Conservation (phyloP, 1,140 invertebrate species). For the Orchesella cincta region DNA sequence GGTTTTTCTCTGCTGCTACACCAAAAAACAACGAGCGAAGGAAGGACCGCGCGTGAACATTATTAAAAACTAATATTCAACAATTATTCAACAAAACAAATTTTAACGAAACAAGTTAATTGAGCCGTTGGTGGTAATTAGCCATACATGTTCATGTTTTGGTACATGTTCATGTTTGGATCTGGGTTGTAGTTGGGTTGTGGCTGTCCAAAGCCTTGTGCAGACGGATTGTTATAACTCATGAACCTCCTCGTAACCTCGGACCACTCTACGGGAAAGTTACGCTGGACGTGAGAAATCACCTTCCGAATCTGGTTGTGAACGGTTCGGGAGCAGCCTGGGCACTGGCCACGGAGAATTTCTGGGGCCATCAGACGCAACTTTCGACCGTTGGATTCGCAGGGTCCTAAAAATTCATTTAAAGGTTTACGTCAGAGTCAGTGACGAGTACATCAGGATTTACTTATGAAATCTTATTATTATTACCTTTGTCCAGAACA, state of each 20-base stretch:
- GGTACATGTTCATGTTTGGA: too few relatives aligned
- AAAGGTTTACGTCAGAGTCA: neutral
- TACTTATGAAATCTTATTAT: neutral
- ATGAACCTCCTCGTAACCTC: slow-evolving; percentile 49
- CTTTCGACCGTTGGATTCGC: slow-evolving; percentile 26
- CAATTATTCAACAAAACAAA: too few relatives aligned
- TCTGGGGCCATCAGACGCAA: slow-evolving; percentile 46
- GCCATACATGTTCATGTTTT: too few relatives aligned
- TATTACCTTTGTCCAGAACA: slow-evolving; percentile 49
- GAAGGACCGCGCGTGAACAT: too few relatives aligned
- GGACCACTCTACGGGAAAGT: slow-evolving; percentile 50
- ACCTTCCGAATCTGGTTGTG: slow-evolving; percentile 47
- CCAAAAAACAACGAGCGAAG: too few relatives aligned
- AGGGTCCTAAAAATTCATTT: neutral
- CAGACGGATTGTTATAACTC: slow-evolving; percentile 27
- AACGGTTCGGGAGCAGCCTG: slow-evolving; percentile 46
- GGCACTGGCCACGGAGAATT: slow-evolving; percentile 48
- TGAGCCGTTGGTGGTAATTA: too few relatives aligned
- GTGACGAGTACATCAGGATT: neutral
- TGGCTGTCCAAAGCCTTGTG: neutral
- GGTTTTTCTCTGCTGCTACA: too few relatives aligned
- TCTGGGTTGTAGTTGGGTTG: too few relatives aligned
- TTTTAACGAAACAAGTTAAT: too few relatives aligned
- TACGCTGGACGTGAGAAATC: slow-evolving; percentile 51
- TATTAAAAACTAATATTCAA: too few relatives aligned